Base-by-base conservation (phyloP, 2,113 vertebrate species). In the Gadus chalcogrammus region DNA sequence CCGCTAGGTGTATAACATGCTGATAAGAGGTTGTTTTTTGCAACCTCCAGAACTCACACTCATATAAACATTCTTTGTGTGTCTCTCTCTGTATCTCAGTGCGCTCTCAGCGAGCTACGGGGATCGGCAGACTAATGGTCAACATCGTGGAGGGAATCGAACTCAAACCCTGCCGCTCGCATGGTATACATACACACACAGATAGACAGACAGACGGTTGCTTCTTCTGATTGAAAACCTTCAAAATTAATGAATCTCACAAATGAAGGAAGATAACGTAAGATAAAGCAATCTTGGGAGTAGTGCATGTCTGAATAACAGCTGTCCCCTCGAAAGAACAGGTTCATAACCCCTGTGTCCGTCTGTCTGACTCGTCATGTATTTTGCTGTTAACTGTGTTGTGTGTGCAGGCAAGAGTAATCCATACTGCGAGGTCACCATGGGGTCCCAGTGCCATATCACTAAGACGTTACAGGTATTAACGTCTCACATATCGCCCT, bases 381-480 rank as follows among this genome's bases (percentile, higher is more conserved):
- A 8, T 65, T 20, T 13, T 22, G 38, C 18, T 66, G 27, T 53
- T 22, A 42, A 3, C 17, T 20, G 71, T 0, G 38, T 48, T 71
- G 63, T 82, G 1, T 79, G 48, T 79, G 1, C 79, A 99, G 97
- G 97, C 15, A 99, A 98, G 87, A 99, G 97, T 61, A 99, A 99
- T 86, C 97, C 97, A 0, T 99, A 99, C 91, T 98, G 97, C 27
- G 97, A 99, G 88, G 97, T 99, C 73, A 99, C 96, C 0, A 99
- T 99, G 97, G 97, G 96, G 7, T 97, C 97, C 7, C 97, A 99
- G 89, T 98, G 96, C 82, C 97, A 99, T 91, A 97, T 99, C 89
- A 99, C 97, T 13, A 99, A 99, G 91, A 99, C 97, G 0, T 91
- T 98, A 75, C 97, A 99, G 92, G 97, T 88, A 71, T n/a, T 1